Conservation (phyloP, 1,140 invertebrate genomes). For the Macrotrachela quadricornifera region DNA sequence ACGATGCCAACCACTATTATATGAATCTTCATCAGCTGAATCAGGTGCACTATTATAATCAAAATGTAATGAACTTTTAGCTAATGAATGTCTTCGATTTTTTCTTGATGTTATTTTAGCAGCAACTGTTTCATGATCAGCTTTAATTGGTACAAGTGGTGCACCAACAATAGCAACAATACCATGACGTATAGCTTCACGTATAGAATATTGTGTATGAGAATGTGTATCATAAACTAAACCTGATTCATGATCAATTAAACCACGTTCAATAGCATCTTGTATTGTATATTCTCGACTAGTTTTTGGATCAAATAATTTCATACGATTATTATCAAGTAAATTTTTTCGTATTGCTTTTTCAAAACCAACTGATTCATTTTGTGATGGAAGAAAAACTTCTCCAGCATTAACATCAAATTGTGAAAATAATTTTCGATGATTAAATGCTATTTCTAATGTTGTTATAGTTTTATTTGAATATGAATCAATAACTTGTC, state of each 20-base stretch:
- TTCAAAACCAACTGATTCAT: constrained; percentile 1
- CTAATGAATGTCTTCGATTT: not conserved
- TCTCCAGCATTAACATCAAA: constrained; percentile 8
- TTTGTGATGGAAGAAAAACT: not conserved
- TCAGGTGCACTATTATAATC: no score
- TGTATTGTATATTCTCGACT: constrained; percentile 3
- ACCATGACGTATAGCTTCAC: constrained; percentile 3
- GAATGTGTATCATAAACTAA: constrained; percentile 3
- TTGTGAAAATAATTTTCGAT: not conserved
- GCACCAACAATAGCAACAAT: constrained; percentile 4
- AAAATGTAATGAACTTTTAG: no score
- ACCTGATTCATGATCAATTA: constrained; percentile 3
- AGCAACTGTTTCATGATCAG: not conserved
- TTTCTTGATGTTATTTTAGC: not conserved
- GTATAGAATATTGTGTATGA: not conserved
- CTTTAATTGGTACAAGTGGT: not conserved
- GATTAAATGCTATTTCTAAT: constrained; percentile 1
- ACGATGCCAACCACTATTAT: no score
- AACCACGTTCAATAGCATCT: not conserved
- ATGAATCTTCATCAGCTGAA: no score
- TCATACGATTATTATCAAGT: constrained; percentile 1
- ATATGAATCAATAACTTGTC: not conserved
- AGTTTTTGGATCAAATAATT: constrained; percentile 2
- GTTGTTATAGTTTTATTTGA: not conserved
- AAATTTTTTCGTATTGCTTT: constrained; percentile 1